Percentiles rank a stretch among this genome's conserved stretches.
Evolutionary conservation across 2,113 vertebrate genomes (phyloP).

Genomic region (Anoplopoma fimbria): DNA sequence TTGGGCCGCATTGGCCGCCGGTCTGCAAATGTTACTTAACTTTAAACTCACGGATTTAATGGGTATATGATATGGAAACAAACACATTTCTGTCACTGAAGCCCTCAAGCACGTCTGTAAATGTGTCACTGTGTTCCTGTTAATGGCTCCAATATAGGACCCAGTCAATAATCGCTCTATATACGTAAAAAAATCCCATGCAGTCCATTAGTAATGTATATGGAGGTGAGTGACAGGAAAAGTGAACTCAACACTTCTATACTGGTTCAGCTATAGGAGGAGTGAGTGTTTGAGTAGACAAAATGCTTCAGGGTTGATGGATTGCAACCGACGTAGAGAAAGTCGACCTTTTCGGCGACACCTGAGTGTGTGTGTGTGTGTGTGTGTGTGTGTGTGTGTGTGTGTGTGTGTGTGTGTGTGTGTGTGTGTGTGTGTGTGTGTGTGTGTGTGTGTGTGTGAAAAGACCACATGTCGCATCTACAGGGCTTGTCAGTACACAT

Average conservation of each 20-base stretch:
- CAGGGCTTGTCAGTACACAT: constrained; percentile 49
- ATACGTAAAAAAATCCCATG: constrained; percentile 56
- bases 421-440: constrained; percentile 29
- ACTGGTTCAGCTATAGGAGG: constrained; percentile 28
- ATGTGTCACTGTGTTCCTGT: constrained; percentile 38
- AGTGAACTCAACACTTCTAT: neutral
- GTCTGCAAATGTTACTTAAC: neutral
- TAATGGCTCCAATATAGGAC: constrained; percentile 47
- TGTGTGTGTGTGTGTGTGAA: constrained; percentile 34
- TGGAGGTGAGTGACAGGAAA: neutral
- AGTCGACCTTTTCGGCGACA: constrained; percentile 64
- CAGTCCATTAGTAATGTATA: constrained; percentile 48
- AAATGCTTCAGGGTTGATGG: constrained; percentile 53
- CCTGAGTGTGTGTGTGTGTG: constrained; percentile 45
- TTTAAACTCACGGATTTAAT: neutral
- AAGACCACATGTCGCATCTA: constrained; percentile 41
- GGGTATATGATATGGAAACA: neutral
- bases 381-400: constrained; percentile 35
- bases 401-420: constrained; percentile 35
- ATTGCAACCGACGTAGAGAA: constrained; percentile 55
- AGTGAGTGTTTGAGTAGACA: constrained; percentile 35
- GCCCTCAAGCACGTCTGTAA: constrained; percentile 25
- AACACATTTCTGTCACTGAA: constrained; percentile 26
- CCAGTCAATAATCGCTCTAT: constrained; percentile 22
- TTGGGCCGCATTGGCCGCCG: neutral